Base-by-base conservation (phyloP, 2,113 vertebrate species). In the Dissostichus mawsoni region DNA sequence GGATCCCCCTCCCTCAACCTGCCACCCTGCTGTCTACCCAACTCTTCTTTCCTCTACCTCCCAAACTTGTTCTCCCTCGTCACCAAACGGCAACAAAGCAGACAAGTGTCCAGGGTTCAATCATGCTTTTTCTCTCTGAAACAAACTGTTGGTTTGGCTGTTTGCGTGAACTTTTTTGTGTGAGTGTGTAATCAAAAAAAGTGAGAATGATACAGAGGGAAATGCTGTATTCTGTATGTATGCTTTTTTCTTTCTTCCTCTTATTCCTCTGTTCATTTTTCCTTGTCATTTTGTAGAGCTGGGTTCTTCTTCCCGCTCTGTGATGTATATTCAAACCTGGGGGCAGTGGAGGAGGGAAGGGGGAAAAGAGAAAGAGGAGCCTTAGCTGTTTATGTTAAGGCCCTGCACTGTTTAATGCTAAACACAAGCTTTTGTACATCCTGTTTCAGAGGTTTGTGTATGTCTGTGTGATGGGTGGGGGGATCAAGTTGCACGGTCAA, bases 51-150 rank as follows among this genome's bases (percentile, higher is more conserved):
- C 86, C 88, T 92, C 92, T 93, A 91, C 92, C 93, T 94, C 89
- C 91, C 85, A 83, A 87, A 89, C 80, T 87, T 86, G 65, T 89
- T 81, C 68, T 88, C 79, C 83, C 75, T 85, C 20, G 16, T 90
- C 90, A 90, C 86, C 74, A 89, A 92, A 92, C 16, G n/a, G 86
- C 89, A 89, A 90, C 90, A 91, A 92, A 90, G 82, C 90, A 87
- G 91, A 91, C 90, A 82, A 91, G 90, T 92, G 90, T 92, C 93
- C 93, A 92, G 92, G 93, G 93, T 95, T 90, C 90, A 89, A 83
- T 91, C 80, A 74, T 84, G 47, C 57, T 74, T 79, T 79, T 78
- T 82, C 79, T 75, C 75, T 85, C 41, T 67, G 47, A 82, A 85
- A 81, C 82, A 45, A 90, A 85, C 71, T 63, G 78, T 88, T 85